phyloP scores from a whole-genome alignment of 2,113 vertebrate species.

The Vidua chalybeata region DNA sequence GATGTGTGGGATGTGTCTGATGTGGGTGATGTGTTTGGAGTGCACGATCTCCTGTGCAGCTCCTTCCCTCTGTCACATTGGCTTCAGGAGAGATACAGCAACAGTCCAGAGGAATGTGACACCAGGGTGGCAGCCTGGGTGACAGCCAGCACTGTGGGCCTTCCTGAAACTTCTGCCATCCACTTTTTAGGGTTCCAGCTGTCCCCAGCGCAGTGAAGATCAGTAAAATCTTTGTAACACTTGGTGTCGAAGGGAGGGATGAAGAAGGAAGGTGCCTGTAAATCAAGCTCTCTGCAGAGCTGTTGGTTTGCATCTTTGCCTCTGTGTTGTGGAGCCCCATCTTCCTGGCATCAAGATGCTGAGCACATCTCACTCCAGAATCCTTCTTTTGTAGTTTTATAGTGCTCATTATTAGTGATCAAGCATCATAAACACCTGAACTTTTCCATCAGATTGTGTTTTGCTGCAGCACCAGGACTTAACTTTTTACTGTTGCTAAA shows the following conservation, averaged over 20 bases:
- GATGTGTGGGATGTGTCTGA: neutral
- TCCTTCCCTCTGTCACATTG: rapidly evolving
- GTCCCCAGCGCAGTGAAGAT: neutral
- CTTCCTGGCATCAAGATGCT: neutral
- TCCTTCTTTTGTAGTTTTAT: neutral
- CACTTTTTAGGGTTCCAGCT: neutral
- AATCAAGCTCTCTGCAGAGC: neutral
- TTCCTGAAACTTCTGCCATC: neutral
- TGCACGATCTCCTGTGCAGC: rapidly evolving
- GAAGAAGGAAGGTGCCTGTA: neutral
- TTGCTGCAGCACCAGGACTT: neutral
- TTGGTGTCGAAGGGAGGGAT: neutral
- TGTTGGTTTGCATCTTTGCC: neutral
- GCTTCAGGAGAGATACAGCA: neutral
- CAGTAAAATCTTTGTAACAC: neutral
- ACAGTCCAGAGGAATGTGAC: rapidly evolving
- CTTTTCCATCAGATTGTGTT: neutral
- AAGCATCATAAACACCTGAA: neutral
- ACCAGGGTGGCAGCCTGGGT: neutral
- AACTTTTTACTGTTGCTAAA: neutral
- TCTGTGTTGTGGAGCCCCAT: neutral
- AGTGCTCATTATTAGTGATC: neutral
- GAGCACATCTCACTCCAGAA: neutral
- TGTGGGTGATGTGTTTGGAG: neutral
- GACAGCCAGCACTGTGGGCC: neutral